Base-by-base conservation (phyloP, 2,113 vertebrate genomes). In the Gallinago media region DNA sequence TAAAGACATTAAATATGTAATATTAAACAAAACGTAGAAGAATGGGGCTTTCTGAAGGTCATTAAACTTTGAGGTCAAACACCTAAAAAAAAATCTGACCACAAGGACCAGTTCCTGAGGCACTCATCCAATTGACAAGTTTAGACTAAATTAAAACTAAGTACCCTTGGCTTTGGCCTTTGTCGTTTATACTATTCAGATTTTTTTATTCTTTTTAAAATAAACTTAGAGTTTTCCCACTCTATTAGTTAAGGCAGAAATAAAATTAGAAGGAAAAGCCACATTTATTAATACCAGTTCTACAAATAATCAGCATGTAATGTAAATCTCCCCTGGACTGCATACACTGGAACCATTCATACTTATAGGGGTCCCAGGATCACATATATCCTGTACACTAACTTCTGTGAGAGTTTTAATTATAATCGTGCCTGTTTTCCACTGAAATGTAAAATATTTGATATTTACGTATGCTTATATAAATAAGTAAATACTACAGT, bases 271-370 rank as follows among this genome's bases (percentile, higher is more conserved):
- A 86, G 65, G 18, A 71, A 91, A 91, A 87, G 63, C 26, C 52
- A 46, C 55, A 65, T 85, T 95, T 92, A 94, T 95, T 94, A 92
- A 91, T 94, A 79, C 59, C 89, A 96, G 80, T 68, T 97, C 77
- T 90, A 75, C 71, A 92, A 96, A 92, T 94, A 91, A 90, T 81
- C 85, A 89, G 47, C 44, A 54, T 34, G 55, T 61, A 93, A 88
- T 44, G 14, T 85, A 94, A 67, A 68, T 90, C 73, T 97, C 47
- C 34, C 27, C 67, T 31, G 59, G 76, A 77, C 52, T 84, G 80
- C 74, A 56, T 65, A 94, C 67, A 92, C 62, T 46, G 65, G 63
- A 71, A 77, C 44, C 46, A 95, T 92, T 90, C 92, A 90, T 59
- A 92, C 59, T 76, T 32, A 3, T 26, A 76, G 19, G 29, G 17